Percentiles rank a stretch among this genome's conserved stretches.
These are phyloP conservation scores for Pipistrellus kuhlii DNA, from an alignment of 2,797 vertebrate species.

Conservation along the genomic window DNA sequence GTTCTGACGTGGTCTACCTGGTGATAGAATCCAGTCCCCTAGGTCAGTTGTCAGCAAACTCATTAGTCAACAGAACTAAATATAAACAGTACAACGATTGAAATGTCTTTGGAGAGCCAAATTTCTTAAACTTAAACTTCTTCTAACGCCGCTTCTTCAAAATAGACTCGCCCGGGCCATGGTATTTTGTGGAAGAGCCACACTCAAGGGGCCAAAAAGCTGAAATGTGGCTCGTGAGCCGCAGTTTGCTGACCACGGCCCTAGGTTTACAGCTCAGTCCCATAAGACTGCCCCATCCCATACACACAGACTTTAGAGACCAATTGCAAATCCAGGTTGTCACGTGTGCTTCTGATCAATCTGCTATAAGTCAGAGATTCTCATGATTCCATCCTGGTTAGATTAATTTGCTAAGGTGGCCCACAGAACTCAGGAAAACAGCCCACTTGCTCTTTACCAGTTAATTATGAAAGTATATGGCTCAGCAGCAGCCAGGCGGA, in stretches of 20 bases:
- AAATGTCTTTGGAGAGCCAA: too few relatives aligned
- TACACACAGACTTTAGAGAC: too few relatives aligned
- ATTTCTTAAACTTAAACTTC: too few relatives aligned
- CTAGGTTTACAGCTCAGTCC: neutral
- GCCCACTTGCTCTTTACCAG: neutral
- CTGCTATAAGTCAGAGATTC: neutral
- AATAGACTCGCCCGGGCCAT: too few relatives aligned
- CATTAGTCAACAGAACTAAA: too few relatives aligned
- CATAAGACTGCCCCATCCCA: neutral
- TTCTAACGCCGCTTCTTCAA: too few relatives aligned
- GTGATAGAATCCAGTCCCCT: neutral
- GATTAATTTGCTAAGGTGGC: neutral
- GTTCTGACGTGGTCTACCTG: neutral
- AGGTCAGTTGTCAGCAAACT: too few relatives aligned
- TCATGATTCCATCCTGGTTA: neutral
- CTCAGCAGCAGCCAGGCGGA: neutral
- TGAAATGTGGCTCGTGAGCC: too few relatives aligned
- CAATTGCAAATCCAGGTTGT: neutral
- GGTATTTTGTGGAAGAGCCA: too few relatives aligned
- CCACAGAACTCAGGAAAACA: neutral
- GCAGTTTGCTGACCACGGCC: too few relatives aligned
- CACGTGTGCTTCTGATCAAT: neutral
- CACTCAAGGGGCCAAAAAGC: too few relatives aligned
- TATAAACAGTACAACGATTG: too few relatives aligned
- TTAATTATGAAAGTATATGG: neutral